Base-by-base conservation (phyloP, 2,888 invertebrate species). In the Lasioglossum marginatum region DNA sequence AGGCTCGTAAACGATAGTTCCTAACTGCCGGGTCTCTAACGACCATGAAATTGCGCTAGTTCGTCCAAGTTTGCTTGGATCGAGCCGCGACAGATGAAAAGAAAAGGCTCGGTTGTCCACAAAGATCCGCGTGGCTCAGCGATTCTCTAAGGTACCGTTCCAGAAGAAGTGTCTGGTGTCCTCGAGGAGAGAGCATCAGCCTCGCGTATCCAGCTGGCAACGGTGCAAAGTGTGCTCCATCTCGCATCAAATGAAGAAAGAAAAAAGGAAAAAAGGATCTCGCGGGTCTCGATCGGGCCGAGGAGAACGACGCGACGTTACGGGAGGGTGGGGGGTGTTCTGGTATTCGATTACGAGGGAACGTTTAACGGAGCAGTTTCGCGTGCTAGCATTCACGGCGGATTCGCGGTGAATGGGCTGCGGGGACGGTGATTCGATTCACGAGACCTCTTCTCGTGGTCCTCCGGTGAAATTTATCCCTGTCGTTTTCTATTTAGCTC, bases 41-140 rank as follows among this genome's bases (percentile, higher is more conserved):
- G 80, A 75, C 75, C 76, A 68, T 63, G 80, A 68, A 80, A 80
- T 52, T 75, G 66, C 52, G 37, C 31, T n/a, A 66, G 68, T 40
- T 76, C 76, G 66, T 8, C 2, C 19, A 31, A 66, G 66, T 66
- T 66, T 66, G 16, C 27, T 23, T 16, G 19, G 66, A 1, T 34
- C 8, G 60, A 12, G 16, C 16, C 66, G 31, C 3, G 6, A 2
- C 34, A 19, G 19, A 34, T 10, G 19, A 23, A 6, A 34, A 31
- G 31, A 19, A 66, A 66, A 31, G 34, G 66, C 66, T 34, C 66
- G 60, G 52, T n/a, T 31, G 60, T 14, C 27, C 34, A 34, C 31
- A 19, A 19, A 27, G 43, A 60, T 60, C 27, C 43, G 40, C 23
- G 43, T 40, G 12, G 40, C 40, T 63, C 75, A 31, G 27, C 40